Evolutionary conservation across 2,113 vertebrate species (phyloP).

Genomic region (Saguinus imperator): DNA sequence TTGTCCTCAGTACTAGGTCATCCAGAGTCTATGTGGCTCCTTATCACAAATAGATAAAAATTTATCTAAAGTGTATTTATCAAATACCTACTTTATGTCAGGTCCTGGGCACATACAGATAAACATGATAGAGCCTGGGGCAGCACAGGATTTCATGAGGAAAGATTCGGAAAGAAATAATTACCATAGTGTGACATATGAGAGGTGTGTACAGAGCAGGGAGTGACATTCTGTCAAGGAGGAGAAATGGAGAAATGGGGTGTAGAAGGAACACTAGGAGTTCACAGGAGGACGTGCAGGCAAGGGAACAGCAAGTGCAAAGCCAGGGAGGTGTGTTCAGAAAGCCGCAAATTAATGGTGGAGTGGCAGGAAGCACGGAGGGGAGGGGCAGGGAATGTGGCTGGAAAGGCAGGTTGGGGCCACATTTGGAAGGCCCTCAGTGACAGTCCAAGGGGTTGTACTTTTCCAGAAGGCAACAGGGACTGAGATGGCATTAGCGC

Average conservation of each 20-base stretch:
- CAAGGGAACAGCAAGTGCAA: background rate
- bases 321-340: background rate
- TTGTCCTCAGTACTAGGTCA: background rate
- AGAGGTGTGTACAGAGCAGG: background rate
- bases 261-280: background rate
- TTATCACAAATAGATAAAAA: background rate
- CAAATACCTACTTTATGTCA: background rate
- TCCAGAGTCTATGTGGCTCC: background rate
- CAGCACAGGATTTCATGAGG: background rate
- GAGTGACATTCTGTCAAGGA: slow-evolving; percentile 45
- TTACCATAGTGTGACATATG: background rate
- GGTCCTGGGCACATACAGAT: background rate
- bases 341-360: background rate
- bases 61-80: background rate
- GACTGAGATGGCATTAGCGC: background rate
- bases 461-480: background rate
- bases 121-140: background rate
- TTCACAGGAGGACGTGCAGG: background rate
- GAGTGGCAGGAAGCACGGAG: background rate
- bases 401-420: slow-evolving; percentile 49
- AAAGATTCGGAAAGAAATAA: slow-evolving; percentile 47
- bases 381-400: background rate
- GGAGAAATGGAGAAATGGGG: slow-evolving; percentile 4
- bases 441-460: background rate
- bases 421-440: background rate